Conservation (phyloP, 2,113 vertebrate species). For the Brienomyrus longianalis region DNA sequence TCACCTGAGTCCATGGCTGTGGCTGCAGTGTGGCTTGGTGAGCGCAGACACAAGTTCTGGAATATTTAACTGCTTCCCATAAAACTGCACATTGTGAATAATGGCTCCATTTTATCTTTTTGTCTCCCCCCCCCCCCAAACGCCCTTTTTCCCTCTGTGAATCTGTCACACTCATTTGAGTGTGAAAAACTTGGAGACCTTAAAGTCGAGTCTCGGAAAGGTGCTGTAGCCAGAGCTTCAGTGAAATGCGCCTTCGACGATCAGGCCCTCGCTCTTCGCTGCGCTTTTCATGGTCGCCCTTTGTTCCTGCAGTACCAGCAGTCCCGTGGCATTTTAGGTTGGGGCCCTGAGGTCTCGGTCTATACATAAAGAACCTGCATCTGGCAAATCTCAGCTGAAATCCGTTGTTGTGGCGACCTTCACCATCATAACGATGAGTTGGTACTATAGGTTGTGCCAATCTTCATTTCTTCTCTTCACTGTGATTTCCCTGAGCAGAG, state of each 20-base stretch:
- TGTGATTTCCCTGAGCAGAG: neutral
- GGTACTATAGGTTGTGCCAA: neutral
- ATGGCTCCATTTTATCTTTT: neutral
- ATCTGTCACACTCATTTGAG: slow-evolving; percentile 3
- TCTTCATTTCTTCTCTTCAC: neutral
- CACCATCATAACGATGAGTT: neutral
- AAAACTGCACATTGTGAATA: neutral
- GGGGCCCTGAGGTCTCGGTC: neutral
- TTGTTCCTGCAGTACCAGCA: neutral
- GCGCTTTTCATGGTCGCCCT: neutral
- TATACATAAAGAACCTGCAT: neutral
- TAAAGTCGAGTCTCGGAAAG: neutral
- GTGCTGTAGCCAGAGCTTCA: neutral
- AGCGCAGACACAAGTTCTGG: neutral
- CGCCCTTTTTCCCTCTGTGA: neutral
- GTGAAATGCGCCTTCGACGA: neutral
- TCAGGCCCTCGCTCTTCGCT: neutral
- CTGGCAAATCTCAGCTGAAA: neutral
- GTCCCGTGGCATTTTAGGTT: neutral
- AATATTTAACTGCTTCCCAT: neutral
- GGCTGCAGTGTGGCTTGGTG: neutral
- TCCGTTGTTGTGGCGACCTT: neutral
- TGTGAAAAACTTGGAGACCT: neutral
- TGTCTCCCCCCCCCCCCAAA: neutral
- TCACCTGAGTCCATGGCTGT: neutral